phyloP scores from a whole-genome alignment of 2,888 invertebrate species.

The Caenorhabditis wallacei region DNA sequence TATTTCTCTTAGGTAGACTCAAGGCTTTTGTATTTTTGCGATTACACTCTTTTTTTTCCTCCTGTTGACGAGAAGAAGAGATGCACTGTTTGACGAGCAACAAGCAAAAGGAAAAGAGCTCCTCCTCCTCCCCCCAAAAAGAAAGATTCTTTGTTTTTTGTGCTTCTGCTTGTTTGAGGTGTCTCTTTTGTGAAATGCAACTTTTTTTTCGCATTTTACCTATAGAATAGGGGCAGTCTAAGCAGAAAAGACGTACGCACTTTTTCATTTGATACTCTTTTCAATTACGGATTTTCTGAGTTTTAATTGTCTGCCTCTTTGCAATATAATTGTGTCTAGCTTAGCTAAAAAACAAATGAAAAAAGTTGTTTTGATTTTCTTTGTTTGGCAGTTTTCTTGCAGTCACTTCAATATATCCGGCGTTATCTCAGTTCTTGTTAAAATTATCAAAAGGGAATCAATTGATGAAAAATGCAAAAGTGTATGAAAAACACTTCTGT shows the following conservation, averaged over 20 bases:
- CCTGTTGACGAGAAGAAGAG: conserved; percentile 33
- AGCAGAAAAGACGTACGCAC: conserved; percentile 27
- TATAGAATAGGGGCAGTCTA: background rate
- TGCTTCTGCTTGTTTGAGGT: conserved; percentile 48
- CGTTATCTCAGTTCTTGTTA: too few species aligned
- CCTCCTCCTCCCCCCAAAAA: too few species aligned
- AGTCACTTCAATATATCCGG: too few species aligned
- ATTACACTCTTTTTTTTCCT: conserved; percentile 42
- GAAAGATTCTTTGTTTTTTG: conserved; percentile 54
- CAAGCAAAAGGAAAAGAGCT: conserved; percentile 4
- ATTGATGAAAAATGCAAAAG: too few species aligned
- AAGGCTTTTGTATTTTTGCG: conserved; percentile 58
- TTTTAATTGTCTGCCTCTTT: background rate
- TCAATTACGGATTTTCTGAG: background rate
- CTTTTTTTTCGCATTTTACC: conserved; percentile 49
- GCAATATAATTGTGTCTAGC: too few species aligned
- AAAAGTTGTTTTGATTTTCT: too few species aligned
- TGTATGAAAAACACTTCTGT: too few species aligned
- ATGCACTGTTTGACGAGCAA: conserved; percentile 53
- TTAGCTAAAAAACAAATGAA: too few species aligned
- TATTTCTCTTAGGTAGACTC: conserved; percentile 26
- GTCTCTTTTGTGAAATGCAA: conserved; percentile 59
- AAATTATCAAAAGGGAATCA: too few species aligned
- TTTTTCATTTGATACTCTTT: background rate
- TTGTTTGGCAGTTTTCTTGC: too few species aligned